Percentiles rank a stretch among this genome's conserved stretches.
phyloP scores from a whole-genome alignment of 2,113 vertebrate species.

The Erythrocebus patas region DNA sequence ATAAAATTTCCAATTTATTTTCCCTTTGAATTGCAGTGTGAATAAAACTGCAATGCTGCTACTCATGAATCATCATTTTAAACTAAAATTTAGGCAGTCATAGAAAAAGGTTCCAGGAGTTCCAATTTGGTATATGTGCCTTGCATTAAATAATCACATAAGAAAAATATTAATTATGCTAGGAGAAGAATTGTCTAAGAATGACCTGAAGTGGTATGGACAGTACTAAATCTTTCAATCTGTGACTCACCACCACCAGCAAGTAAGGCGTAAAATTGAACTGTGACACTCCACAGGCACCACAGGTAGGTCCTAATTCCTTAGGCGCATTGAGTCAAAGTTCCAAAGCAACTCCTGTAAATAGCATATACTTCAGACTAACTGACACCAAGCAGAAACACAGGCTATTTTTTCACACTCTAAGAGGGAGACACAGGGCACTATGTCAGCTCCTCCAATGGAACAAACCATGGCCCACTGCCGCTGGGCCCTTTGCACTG shows the following conservation, averaged over 20 bases:
- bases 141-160: not conserved
- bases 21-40: not conserved
- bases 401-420: not conserved
- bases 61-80: not conserved
- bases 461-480: rapidly evolving
- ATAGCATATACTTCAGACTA: not conserved
- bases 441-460: rapidly evolving
- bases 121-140: not conserved
- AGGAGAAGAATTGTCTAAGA: not conserved
- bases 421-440: not conserved
- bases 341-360: not conserved
- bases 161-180: not conserved
- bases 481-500: not conserved
- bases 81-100: not conserved
- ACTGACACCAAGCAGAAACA: rapidly evolving
- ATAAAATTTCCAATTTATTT: not conserved
- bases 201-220: not conserved
- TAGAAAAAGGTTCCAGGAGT: not conserved
- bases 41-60: not conserved
- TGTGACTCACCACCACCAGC: rapidly evolving
- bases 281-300: not conserved
- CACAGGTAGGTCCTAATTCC: not conserved
- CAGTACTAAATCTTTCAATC: rapidly evolving
- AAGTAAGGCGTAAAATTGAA: rapidly evolving
- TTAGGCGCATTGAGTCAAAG: not conserved